phyloP scores from a whole-genome alignment of 2,113 vertebrate genomes.

The Cebidichthys violaceus region DNA sequence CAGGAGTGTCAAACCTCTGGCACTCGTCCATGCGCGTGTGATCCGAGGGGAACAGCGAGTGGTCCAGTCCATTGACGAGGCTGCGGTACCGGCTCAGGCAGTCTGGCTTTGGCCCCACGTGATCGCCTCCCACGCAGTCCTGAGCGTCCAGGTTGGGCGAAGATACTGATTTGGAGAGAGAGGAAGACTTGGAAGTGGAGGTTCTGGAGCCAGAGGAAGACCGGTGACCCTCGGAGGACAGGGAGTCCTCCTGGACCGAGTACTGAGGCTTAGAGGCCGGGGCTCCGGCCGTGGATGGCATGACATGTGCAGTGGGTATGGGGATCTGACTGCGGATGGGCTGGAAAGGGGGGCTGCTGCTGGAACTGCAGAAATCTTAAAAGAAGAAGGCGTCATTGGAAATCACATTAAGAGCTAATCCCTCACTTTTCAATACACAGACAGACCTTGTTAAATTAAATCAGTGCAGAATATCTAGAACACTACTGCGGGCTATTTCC shows the following conservation, averaged over 20 bases:
- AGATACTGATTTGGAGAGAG: slow-evolving; percentile 84
- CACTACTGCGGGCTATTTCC: slow-evolving; percentile 47
- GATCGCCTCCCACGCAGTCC: slow-evolving; percentile 48
- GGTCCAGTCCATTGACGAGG: slow-evolving; percentile 86
- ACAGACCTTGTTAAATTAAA: slow-evolving; percentile 41
- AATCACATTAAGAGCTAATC: slow-evolving; percentile 7
- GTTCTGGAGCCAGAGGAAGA: slow-evolving; percentile 77
- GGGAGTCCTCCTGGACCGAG: slow-evolving; percentile 74
- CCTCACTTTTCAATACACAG: slow-evolving; percentile 12
- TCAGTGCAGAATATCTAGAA: slow-evolving; percentile 47
- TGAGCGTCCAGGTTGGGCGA: slow-evolving; percentile 84
- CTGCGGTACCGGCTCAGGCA: slow-evolving; percentile 85
- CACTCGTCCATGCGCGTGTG: slow-evolving; percentile 84
- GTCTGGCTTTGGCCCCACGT: slow-evolving; percentile 71
- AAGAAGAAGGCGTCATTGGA: slow-evolving; percentile 31
- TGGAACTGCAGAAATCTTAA: slow-evolving; percentile 89
- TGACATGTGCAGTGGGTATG: slow-evolving; percentile 98
- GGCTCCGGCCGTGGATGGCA: slow-evolving; percentile 92
- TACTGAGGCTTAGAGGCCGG: slow-evolving; percentile 85
- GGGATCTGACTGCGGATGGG: slow-evolving; percentile 93
- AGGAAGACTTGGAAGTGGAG: slow-evolving; percentile 79
- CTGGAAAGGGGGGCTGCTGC: slow-evolving; percentile 91
- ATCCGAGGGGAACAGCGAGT: slow-evolving; percentile 86
- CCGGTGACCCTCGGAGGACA: slow-evolving; percentile 62
- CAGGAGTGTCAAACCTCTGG: slow-evolving; percentile 90